Conservation (phyloP, 2,113 vertebrate genomes). For the Zosterops borbonicus region DNA sequence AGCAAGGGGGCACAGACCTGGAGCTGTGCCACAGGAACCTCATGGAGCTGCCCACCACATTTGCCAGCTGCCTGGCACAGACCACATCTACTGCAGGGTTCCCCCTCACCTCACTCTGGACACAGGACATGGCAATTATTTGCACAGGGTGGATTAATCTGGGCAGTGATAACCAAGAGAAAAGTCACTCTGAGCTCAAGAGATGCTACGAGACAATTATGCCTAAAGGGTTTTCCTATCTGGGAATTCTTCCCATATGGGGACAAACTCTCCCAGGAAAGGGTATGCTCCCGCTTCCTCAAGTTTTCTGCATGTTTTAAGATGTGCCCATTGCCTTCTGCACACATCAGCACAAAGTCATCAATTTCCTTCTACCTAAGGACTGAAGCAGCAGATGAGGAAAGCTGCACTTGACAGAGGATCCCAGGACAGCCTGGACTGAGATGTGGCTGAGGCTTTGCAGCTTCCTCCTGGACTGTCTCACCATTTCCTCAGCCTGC, state of each 20-base stretch:
- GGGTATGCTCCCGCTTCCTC: not conserved
- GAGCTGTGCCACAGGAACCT: rapidly evolving
- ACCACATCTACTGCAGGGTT: not conserved
- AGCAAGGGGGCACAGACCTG: not conserved
- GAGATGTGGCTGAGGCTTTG: not conserved
- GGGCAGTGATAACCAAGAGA: not conserved
- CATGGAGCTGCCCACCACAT: not conserved
- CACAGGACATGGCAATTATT: not conserved
- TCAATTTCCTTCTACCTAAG: not conserved
- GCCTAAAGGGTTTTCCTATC: not conserved
- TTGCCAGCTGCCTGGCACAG: not conserved
- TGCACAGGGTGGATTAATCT: not conserved
- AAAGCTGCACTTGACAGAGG: not conserved
- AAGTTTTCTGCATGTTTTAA: not conserved
- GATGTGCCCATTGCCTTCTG: not conserved
- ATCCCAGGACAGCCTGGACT: not conserved
- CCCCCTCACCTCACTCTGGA: not conserved
- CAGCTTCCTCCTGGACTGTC: not conserved
- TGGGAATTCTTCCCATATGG: not conserved
- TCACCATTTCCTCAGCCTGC: not conserved
- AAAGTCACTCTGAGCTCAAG: not conserved
- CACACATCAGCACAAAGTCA: not conserved
- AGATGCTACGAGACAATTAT: not conserved
- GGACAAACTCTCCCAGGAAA: not conserved
- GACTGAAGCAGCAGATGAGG: not conserved